Evolutionary conservation across 2,113 vertebrate genomes (phyloP), one percentile per base, ranked within the genome.

Genomic region (Piaya cayana): DNA sequence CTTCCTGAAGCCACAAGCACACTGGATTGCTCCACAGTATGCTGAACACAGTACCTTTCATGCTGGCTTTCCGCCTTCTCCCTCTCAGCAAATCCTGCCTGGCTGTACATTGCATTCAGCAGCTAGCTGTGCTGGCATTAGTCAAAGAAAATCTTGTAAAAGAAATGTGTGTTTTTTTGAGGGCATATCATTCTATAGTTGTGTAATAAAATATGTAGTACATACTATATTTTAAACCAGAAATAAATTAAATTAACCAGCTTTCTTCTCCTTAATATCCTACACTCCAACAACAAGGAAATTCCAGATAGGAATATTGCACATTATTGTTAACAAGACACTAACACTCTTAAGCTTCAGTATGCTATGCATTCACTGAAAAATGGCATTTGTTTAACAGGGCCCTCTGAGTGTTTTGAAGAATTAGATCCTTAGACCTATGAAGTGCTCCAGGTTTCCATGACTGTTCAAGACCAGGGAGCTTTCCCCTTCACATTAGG

Each of bases 171-270:
- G 47, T 21, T 87, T 92, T 86, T 43, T 82, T 63, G 71, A 90
- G 85, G 55, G 55, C 71, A 85, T 62, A 58, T 45, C 49, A 50
- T 88, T 90, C 79, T 80, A 53, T 62, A 72, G 27, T 36, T 88
- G 72, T 82, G 58, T 88, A 75, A 82, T 88, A 93, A 94, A 93
- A 88, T 79, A 79, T 21, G 53, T 72, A 72, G 59, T 83, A 76
- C 68, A 34, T 62, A 64, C 88, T 70, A 50, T 76, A 77, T 94
- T 94, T 88, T 88, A 92, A 92, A 79, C n/a, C 0, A 7, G 93
- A 95, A 94, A 89, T 96, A 78, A 92, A 87, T 92, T 94, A 37
- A 75, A 60, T 95, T 95, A 94, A 95, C 89, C 85, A 4, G 0
- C 56, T 20, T 12, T 67, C 47, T 82, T 30, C 32, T 91, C 36